Conservation (phyloP, 2,888 invertebrate species). For the Onchidella celtica region DNA sequence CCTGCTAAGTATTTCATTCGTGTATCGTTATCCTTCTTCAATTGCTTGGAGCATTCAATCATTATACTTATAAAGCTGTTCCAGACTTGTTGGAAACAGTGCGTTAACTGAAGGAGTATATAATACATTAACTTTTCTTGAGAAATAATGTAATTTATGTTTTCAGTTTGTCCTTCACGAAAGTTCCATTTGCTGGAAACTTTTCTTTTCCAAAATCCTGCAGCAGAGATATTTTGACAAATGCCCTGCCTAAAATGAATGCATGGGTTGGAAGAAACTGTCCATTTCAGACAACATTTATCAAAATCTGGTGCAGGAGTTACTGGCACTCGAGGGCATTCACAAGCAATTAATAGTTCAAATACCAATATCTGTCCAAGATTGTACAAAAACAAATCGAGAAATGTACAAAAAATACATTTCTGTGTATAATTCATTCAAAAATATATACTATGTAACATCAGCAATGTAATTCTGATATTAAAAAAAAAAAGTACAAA, state of each 20-base stretch:
- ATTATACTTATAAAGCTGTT: not conserved
- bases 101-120: too few species aligned
- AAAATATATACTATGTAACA: slow-evolving; percentile 19
- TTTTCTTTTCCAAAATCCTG: not conserved
- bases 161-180: not conserved
- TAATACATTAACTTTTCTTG: too few species aligned
- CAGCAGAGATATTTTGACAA: not conserved
- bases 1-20: not conserved
- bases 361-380: slow-evolving; percentile 18
- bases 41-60: not conserved
- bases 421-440: slow-evolving; percentile 18
- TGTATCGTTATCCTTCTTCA: not conserved
- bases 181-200: not conserved
- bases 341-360: not conserved
- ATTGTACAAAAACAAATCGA: slow-evolving; percentile 8
- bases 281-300: not conserved
- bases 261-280: too few species aligned
- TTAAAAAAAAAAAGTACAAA: not conserved
- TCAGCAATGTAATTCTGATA: not conserved
- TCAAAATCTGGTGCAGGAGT: not conserved
- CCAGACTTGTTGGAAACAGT: too few species aligned
- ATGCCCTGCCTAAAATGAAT: too few species aligned
- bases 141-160: not conserved
- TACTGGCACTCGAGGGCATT: not conserved
- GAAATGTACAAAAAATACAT: slow-evolving; percentile 34